phyloP scores from a whole-genome alignment of 2,113 vertebrate genomes.

The Alligator sinensis region DNA sequence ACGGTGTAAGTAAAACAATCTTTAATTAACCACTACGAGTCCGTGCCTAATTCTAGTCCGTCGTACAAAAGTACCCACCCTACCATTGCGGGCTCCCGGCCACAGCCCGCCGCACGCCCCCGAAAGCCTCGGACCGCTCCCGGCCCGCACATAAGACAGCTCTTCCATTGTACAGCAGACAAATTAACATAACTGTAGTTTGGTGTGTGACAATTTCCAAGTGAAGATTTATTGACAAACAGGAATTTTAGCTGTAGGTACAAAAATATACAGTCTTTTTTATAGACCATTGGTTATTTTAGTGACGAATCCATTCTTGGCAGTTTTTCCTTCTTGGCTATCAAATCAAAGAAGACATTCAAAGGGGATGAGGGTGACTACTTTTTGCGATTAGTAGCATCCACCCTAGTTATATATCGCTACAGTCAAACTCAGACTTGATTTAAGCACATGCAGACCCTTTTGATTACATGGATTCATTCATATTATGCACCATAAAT shows the following conservation, averaged over 20 bases:
- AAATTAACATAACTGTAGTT: constrained; percentile 12
- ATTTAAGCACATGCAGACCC: background rate
- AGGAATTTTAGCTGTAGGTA: background rate
- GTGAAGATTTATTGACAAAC: constrained; percentile 35
- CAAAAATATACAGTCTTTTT: constrained; percentile 32
- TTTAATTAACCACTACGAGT: too few species aligned
- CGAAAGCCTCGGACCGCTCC: too few species aligned
- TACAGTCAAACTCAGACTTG: background rate
- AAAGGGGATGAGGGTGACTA: background rate
- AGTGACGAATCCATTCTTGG: background rate
- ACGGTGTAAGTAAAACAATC: too few species aligned
- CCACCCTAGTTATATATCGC: background rate
- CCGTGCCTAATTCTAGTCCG: too few species aligned
- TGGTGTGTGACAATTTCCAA: background rate
- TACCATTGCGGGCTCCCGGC: too few species aligned
- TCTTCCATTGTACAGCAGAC: constrained; percentile 18
- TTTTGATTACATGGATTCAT: background rate
- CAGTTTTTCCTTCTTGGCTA: background rate
- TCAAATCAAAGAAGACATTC: background rate
- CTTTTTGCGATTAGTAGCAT: background rate
- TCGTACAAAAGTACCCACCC: too few species aligned
- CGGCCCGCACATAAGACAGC: background rate
- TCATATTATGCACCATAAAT: background rate
- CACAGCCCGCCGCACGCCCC: too few species aligned
- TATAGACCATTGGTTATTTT: background rate